Conservation (phyloP, 2,113 vertebrate genomes). For the Pelvicachromis taeniatus region DNA sequence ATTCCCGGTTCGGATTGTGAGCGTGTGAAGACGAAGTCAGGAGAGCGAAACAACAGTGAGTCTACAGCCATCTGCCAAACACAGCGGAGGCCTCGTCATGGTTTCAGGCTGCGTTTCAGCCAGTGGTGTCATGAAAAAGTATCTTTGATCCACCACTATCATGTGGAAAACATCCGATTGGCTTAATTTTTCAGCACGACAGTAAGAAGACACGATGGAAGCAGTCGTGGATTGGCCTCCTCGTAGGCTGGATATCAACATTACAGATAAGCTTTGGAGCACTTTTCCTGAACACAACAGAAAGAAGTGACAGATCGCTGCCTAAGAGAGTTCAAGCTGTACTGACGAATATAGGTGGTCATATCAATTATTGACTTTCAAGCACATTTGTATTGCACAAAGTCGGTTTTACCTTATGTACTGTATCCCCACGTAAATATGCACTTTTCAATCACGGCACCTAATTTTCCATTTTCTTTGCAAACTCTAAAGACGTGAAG, state of each 20-base stretch:
- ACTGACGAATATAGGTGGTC: background rate
- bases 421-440: accelerated
- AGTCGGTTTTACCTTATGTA: background rate
- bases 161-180: background rate
- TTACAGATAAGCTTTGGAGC: background rate
- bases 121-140: background rate
- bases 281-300: background rate
- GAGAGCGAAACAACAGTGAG: accelerated
- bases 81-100: background rate
- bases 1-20: background rate
- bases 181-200: accelerated
- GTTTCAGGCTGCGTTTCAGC: background rate
- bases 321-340: accelerated
- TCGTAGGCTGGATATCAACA: background rate
- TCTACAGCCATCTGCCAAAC: background rate
- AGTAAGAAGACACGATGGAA: background rate
- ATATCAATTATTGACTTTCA: background rate
- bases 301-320: background rate
- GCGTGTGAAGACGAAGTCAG: background rate
- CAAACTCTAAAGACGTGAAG: background rate
- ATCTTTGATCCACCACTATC: background rate
- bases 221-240: background rate
- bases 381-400: background rate
- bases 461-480: background rate
- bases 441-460: background rate